Base-by-base conservation (phyloP, 2,888 invertebrate genomes). In the Myopa testacea region DNA sequence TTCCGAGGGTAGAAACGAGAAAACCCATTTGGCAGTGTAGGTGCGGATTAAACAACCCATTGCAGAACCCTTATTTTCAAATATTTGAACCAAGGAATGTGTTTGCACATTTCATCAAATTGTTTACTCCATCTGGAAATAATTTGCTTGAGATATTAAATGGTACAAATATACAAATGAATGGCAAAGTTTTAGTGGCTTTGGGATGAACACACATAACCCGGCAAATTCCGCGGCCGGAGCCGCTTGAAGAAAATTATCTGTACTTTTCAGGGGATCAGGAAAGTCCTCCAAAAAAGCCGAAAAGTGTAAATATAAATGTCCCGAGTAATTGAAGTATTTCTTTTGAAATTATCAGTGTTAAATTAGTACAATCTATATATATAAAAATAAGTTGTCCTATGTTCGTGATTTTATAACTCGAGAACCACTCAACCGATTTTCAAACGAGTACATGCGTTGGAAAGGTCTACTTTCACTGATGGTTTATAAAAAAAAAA, bases 11-110 rank as follows among this genome's bases (percentile, higher is more conserved):
- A 99, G 88, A 88, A 94, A 99, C 63, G 95, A 95, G 65, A 97
- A 96, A 0, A 98, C 95, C 99, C 99, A 99, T 95, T 80, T 98
- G 98, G 85, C 99, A 98, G 87, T 99, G 99, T 0, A 99, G 98
- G 89, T 99, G 99, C 0, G 98, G 96, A 90, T 99, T 99, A 0
- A 98, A 85, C 99, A 99, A 0, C 99, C 99, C 97, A 98, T 99
- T 67, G 97, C 92, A 0, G 95, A 93, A 0, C 99, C 99, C 85
- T 96, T 94, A 88, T 99, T 99, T 90, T 99, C 99, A 90, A 99
- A 99, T 84, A 99, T 95, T 91, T 99, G 96, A 0, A 98, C 96
- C 98, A 97, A 99, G 0, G 91, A 91, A 90, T 95, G 98, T 75
- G 92, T 93, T 92, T 89, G 0, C 95, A 94, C 0, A 98, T 89